Conservation (phyloP, 2,888 invertebrate species). For the Glomeris marginata region DNA sequence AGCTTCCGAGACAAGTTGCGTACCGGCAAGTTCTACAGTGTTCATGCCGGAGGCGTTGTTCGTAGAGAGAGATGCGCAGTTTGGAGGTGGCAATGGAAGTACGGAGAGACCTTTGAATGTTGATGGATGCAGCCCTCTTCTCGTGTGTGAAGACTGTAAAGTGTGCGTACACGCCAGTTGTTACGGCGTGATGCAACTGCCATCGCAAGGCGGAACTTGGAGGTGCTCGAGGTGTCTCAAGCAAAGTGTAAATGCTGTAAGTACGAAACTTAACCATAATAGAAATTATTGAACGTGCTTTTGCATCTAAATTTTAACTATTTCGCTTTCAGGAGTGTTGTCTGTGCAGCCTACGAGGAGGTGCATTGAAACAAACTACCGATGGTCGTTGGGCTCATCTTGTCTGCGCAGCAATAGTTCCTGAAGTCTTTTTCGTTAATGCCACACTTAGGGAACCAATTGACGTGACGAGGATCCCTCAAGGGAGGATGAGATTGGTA, state of each 20-base stretch:
- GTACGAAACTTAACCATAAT: conserved; percentile 16
- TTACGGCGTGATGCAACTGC: conserved; percentile 25
- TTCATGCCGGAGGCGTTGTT: conserved; percentile 22
- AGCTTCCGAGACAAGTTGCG: not conserved
- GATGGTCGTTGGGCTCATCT: conserved; percentile 32
- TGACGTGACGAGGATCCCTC: conserved; percentile 17
- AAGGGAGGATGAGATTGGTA: conserved; percentile 13
- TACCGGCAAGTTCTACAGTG: conserved; percentile 10
- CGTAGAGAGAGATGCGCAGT: conserved; percentile 21
- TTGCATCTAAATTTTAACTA: conserved; percentile 1
- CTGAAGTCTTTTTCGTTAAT: conserved; percentile 29
- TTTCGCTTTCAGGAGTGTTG: conserved; percentile 33
- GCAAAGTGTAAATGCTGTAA: conserved; percentile 29
- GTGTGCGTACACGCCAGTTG: conserved; percentile 43
- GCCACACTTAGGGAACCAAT: conserved; percentile 26
- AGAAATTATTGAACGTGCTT: not conserved
- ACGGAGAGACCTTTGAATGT: conserved; percentile 21
- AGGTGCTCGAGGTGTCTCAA: conserved; percentile 23
- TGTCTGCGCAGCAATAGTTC: conserved; percentile 30
- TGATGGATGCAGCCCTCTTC: conserved; percentile 29
- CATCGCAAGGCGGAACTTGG: conserved; percentile 24
- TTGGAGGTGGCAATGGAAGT: conserved; percentile 13
- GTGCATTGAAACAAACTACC: conserved; percentile 31
- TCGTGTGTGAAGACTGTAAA: conserved; percentile 40
- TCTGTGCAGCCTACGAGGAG: conserved; percentile 39